Base-by-base conservation (phyloP, 1,140 invertebrate genomes). In the Gonatopus flavifemur region DNA sequence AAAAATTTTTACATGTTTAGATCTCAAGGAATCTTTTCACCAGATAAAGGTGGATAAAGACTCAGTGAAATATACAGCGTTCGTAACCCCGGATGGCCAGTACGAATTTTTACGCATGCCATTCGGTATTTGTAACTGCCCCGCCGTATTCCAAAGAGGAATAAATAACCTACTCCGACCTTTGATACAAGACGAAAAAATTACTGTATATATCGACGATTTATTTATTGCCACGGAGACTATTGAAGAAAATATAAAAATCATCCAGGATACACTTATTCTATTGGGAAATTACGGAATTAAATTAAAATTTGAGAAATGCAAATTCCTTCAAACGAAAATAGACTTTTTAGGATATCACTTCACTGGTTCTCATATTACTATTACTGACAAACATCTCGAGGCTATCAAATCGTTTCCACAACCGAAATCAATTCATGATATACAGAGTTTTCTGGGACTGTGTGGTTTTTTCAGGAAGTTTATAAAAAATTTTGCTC, bases 61-160 rank as follows among this genome's bases (percentile, higher is more conserved):
- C n/a, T n/a, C n/a, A n/a, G n/a, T n/a, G n/a, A 19, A 40, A 13
- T 25, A 25, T 13, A 40, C 8, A 44, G 58, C 43, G 13, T 40
- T 40, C 21, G 18, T 40, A 3, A 19, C 18, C 4, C 38, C 38
- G 20, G 38, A 40, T 19, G 38, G 38, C 1, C 38, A 40, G 15
- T 40, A 12, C 21, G 38, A 40, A 24, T 40, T 24, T 6, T 25
- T 40, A 24, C 10, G 12, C 0, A 19, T 25, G 10, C 38, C 25
- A 5, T 40, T 40, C 18, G 25, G 38, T n/a, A 10, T 40, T 20
- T 13, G 38, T 1, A 40, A 40, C 4, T 15, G 20, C 1, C 38
- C 21, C 3, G 9, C 13, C 7, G 38, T 40, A 3, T 40, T 40
- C 7, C 20, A 24, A 6, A 8, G 1, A 13, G 12, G 5, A 10